Base-by-base conservation (phyloP, 1,140 invertebrate species). In the Laupala kohalensis region DNA sequence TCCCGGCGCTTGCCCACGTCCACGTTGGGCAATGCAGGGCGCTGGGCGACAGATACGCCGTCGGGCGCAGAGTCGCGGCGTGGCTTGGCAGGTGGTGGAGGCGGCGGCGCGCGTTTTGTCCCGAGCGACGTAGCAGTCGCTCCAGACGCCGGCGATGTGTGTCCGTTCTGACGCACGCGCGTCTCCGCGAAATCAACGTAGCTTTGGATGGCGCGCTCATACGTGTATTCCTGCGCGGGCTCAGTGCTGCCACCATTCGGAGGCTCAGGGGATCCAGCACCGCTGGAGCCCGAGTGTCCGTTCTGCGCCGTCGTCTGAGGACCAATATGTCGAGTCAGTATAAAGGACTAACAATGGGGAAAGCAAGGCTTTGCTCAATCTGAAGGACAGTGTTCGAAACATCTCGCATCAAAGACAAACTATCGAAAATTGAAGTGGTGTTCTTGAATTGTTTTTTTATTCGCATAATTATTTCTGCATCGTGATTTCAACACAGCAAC, bases 201-300 rank as follows among this genome's bases (percentile, higher is more conserved):
- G 73, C 89, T 89, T 76, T 92, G 90, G 73, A 93, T 93, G 72
- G 92, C 92, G 74, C 90, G 88, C 79, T 94, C 92, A 78, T 92
- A 94, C 0, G 91, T 93, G 79, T 93, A 94, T 77, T 93, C 91
- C 74, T 90, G 87, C 4, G 37, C 26, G 63, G 69, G 67, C 25
- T 71, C 73, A 24, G 69, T 19, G n/a, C n/a, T n/a, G n/a, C n/a
- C n/a, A n/a, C n/a, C n/a, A n/a, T n/a, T n/a, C 9, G 37, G 37
- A 2, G 37, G 37, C 4, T 53, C 37, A 9, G 37, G 37, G 37
- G 37, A 53, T 9, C 37, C 37, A 19, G 9, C 19, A 19, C 37
- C 19, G 37, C 37, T 53, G 4, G 9, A 9, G 75, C 0, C 72
- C 75, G 66, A 78, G 76, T 25, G 68, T 5, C 19, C 72, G 66